Conservation (phyloP, 2,113 vertebrate species). For the Cottus gobio region DNA sequence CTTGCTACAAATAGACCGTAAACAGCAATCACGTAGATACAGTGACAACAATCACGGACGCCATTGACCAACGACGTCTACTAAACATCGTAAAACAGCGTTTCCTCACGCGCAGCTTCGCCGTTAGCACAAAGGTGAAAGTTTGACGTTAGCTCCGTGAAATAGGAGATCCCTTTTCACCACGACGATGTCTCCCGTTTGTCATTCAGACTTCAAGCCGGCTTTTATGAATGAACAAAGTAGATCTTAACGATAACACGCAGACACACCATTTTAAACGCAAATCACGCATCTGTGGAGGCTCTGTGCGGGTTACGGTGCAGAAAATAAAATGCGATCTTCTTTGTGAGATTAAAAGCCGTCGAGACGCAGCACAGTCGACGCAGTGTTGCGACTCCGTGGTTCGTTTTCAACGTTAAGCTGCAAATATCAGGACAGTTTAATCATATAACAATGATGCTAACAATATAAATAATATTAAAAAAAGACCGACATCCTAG, state of each 20-base stretch:
- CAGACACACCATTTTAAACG: slow-evolving; percentile 25
- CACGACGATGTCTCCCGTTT: slow-evolving; percentile 64
- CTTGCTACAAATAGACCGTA: slow-evolving; percentile 33
- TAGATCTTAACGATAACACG: slow-evolving; percentile 36
- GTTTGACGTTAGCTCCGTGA: slow-evolving; percentile 48
- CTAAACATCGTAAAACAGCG: background rate
- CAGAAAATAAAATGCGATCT: background rate
- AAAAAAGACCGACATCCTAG: slow-evolving; percentile 20
- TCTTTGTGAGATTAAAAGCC: background rate
- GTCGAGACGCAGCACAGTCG: slow-evolving; percentile 35
- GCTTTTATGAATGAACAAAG: slow-evolving; percentile 69
- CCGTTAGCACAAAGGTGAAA: slow-evolving; percentile 4
- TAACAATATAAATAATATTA: too few relatives aligned
- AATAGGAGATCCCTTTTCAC: slow-evolving; percentile 39
- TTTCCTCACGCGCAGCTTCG: background rate
- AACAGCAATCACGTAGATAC: slow-evolving; percentile 5
- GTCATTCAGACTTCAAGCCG: slow-evolving; percentile 65
- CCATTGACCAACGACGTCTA: background rate
- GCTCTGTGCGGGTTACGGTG: background rate
- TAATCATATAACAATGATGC: background rate
- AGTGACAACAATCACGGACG: slow-evolving; percentile 11
- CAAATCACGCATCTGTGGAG: background rate
- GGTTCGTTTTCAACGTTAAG: slow-evolving; percentile 8
- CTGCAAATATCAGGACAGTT: slow-evolving; percentile 5
- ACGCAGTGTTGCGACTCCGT: slow-evolving; percentile 26